Percentiles rank a stretch among this genome's conserved stretches.
Conservation (phyloP, 64 coral and sea anemone genomes). For the Porites lutea region DNA sequence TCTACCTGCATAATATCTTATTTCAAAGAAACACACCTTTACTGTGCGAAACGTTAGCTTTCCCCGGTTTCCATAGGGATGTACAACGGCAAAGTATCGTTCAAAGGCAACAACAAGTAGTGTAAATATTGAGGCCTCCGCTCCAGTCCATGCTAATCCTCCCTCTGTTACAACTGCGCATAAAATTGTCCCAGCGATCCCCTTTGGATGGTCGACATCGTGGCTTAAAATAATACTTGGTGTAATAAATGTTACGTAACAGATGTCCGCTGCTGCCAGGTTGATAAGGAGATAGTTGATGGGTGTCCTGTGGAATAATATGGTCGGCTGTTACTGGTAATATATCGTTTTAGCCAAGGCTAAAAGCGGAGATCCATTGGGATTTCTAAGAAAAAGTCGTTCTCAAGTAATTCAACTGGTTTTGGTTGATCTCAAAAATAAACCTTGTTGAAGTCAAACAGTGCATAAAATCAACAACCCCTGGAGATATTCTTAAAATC, state of each 20-base stretch:
- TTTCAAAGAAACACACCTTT: background rate
- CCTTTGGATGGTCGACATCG: background rate
- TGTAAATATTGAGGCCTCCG: background rate
- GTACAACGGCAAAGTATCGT: background rate
- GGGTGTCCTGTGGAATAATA: background rate
- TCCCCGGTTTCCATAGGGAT: background rate
- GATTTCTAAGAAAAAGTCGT: too few species aligned
- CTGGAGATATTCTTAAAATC: too few species aligned
- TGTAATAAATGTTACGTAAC: background rate
- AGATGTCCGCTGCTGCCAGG: background rate
- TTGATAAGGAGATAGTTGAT: background rate
- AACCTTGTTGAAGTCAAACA: too few species aligned
- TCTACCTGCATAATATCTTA: too few species aligned
- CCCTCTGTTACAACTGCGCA: background rate
- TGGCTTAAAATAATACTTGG: background rate
- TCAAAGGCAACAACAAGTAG: background rate
- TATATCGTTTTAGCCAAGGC: too few species aligned
- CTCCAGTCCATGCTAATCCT: background rate
- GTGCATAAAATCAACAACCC: too few species aligned
- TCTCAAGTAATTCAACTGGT: too few species aligned
- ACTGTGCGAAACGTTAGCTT: background rate
- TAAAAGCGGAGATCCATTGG: too few species aligned
- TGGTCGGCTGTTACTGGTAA: too few species aligned
- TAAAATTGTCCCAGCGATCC: background rate
- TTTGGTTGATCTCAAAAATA: too few species aligned